Evolutionary conservation across 2,113 vertebrate species (phyloP), one percentile per base, ranked within the genome.

Genomic region (Lethenteron camtschaticum): DNA sequence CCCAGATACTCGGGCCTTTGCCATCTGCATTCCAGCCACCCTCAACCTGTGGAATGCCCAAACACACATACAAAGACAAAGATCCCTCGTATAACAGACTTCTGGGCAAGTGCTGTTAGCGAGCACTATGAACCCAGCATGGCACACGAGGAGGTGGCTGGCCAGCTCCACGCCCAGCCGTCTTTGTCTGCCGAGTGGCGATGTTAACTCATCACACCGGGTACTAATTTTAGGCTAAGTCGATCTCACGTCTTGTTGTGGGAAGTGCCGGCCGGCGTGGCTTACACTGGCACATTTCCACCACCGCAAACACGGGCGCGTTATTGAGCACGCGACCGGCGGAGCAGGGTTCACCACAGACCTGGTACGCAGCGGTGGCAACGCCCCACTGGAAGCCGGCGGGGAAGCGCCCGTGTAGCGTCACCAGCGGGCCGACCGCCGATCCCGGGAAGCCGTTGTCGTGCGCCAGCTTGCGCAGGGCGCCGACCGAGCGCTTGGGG

Each of bases 81-180:
- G 55, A 86, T 85, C 0, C 91, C 88, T 90, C 91, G 96, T 0
- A 74, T 74, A 72, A 97, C 41, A 95, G 73, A 77, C 81, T 3
- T 82, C 72, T 20, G 81, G 74, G 73, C 95, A 92, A 0, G 83
- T 85, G 20, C 83, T 41, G 41, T 41, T 41, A 41, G 41, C 41
- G 5, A 41, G 41, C 41, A 41, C 41, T 41, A 41, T 41, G 41
- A 41, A 41, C 41, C 41, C 41, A 41, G 41, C 41, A 41, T 41
- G 41, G 41, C 41, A 41, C 41, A 41, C 41, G 41, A 41, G 41
- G 41, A 41, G 41, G 41, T 41, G 41, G 41, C 3, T 41, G 41
- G 41, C 41, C 41, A 41, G 41, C 41, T 41, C 41, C 41, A 41
- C 41, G 41, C 41, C 41, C 41, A 5, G 41, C 41, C 41, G 1